These are phyloP conservation scores for Unio pictorum DNA, from an alignment of 2,888 invertebrate species.

Conservation along the genomic window DNA sequence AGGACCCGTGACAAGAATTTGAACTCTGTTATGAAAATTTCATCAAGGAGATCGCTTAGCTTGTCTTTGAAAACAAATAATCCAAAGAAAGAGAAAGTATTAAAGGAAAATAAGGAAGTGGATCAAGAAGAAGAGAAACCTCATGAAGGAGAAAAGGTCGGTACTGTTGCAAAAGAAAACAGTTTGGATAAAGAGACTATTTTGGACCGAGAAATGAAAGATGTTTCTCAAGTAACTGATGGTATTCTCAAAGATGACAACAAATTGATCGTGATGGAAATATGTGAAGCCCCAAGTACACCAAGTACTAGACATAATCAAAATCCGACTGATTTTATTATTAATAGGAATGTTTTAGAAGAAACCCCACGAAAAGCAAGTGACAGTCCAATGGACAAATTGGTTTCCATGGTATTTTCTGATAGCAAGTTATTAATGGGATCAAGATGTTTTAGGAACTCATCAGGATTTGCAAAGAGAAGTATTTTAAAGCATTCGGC, in stretches of 20 bases:
- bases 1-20: slow-evolving; percentile 11
- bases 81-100: not conserved
- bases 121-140: slow-evolving; percentile 1
- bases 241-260: not conserved
- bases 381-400: slow-evolving; percentile 11
- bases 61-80: slow-evolving; percentile 5
- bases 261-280: not conserved
- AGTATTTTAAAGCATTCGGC: slow-evolving; percentile 39
- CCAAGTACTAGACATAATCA: not conserved
- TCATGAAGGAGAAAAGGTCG: slow-evolving; percentile 2
- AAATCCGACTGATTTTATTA: slow-evolving; percentile 3
- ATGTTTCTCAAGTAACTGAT: slow-evolving; percentile 4
- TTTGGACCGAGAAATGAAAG: slow-evolving; percentile 1
- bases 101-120: slow-evolving; percentile 2
- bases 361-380: slow-evolving; percentile 45
- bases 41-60: not conserved
- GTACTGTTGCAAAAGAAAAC: slow-evolving; percentile 5
- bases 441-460: slow-evolving; percentile 37
- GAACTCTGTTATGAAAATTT: too few relatives aligned
- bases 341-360: slow-evolving; percentile 16
- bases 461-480: slow-evolving; percentile 29
- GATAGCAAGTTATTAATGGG: slow-evolving; percentile 43
- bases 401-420: slow-evolving; percentile 24
- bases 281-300: not conserved
- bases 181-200: slow-evolving; percentile 2